These are phyloP conservation scores for Mesorhabditis belari DNA, from an alignment of 2,888 invertebrate genomes.

Conservation along the genomic window DNA sequence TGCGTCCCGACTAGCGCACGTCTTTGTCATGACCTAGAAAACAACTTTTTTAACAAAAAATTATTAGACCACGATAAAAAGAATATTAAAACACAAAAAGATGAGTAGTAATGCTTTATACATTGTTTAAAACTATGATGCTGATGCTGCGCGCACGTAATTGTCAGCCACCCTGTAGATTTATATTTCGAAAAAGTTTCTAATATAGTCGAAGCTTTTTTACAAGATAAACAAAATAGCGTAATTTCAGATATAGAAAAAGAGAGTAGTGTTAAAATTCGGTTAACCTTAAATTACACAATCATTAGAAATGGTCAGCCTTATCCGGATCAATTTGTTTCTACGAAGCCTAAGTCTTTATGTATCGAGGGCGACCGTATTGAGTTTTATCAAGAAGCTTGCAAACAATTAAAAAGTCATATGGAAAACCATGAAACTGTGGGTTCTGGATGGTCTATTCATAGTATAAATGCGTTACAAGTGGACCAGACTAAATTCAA, in stretches of 20 bases:
- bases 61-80: too few species aligned
- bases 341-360: slow-evolving; percentile 7
- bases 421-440: slow-evolving; percentile 10
- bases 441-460: slow-evolving; percentile 12
- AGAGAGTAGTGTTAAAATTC: slow-evolving; percentile 13
- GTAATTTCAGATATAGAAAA: slow-evolving; percentile 12
- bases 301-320: slow-evolving; percentile 6
- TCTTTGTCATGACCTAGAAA: too few species aligned
- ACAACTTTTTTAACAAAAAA: too few species aligned
- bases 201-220: too few species aligned
- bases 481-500: slow-evolving; percentile 12
- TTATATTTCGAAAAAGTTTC: too few species aligned
- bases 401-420: slow-evolving; percentile 6
- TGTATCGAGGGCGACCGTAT: slow-evolving; percentile 7
- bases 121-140: too few species aligned
- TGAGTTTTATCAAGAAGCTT: slow-evolving; percentile 11
- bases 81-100: too few species aligned
- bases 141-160: too few species aligned
- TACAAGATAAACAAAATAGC: slow-evolving; percentile 10
- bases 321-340: slow-evolving; percentile 6
- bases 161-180: too few species aligned
- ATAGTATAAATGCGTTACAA: slow-evolving; percentile 5
- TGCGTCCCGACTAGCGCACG: too few species aligned
- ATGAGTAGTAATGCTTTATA: too few species aligned
- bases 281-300: slow-evolving; percentile 6